Evolutionary conservation across 2,797 vertebrate species (phyloP).

Genomic region (Odontamblyopus lacepedii): DNA sequence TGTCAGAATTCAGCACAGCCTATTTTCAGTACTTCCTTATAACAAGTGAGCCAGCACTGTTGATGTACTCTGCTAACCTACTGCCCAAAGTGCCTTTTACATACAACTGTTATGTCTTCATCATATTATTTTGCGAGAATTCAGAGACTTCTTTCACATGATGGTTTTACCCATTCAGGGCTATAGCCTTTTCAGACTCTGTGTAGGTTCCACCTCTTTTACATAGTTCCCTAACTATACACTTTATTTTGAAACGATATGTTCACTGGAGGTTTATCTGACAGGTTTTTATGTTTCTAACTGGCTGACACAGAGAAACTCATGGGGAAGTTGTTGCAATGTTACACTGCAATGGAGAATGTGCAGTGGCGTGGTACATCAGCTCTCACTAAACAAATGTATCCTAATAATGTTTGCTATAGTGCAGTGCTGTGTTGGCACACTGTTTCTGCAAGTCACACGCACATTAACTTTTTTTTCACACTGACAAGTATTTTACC

Average conservation of each 20-base stretch:
- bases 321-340: constrained; percentile 79
- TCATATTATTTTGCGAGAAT: neutral
- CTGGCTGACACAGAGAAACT: constrained; percentile 63
- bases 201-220: neutral
- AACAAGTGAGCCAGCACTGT: constrained; percentile 54
- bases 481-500: neutral
- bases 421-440: neutral
- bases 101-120: neutral
- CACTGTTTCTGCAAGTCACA: neutral
- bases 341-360: constrained; percentile 47
- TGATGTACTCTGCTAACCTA: constrained; percentile 20
- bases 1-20: constrained; percentile 44
- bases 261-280: constrained; percentile 1
- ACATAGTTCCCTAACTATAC: neutral
- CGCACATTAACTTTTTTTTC: neutral
- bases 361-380: constrained; percentile 23
- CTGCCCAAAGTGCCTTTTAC: neutral
- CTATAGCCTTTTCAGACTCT: neutral
- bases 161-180: neutral
- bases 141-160: neutral
- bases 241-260: neutral
- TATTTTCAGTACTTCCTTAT: constrained; percentile 81
- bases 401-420: neutral
- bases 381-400: constrained; percentile 7
- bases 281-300: constrained; percentile 44